Conservation (phyloP, 2,797 vertebrate genomes). For the Perodicticus potto region DNA sequence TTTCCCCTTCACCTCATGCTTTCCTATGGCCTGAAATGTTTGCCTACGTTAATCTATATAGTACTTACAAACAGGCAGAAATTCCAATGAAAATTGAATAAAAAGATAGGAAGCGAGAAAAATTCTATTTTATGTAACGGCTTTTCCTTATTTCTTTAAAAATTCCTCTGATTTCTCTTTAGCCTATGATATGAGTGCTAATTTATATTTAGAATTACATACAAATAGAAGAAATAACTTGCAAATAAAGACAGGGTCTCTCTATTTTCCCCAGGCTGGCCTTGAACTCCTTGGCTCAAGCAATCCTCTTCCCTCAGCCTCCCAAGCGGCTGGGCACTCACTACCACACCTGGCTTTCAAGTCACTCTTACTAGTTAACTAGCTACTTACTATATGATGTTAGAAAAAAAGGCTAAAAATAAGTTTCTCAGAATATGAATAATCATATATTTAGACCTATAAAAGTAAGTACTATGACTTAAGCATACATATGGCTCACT, state of each 20-base stretch:
- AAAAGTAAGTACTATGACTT: neutral
- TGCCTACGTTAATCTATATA: neutral
- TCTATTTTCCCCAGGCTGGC: neutral
- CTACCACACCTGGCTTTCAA: neutral
- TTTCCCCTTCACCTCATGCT: neutral
- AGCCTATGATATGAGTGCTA: neutral
- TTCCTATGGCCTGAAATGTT: neutral
- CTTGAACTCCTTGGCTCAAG: neutral
- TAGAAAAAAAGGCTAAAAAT: neutral
- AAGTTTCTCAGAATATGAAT: neutral
- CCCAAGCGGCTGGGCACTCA: neutral
- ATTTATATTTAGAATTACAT: conserved; percentile 40
- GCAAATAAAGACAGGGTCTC: neutral
- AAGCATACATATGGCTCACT: neutral
- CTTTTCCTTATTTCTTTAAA: neutral
- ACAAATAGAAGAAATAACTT: neutral
- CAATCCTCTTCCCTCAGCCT: neutral
- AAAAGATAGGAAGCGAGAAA: neutral
- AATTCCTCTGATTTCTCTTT: neutral
- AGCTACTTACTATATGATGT: neutral
- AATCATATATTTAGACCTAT: neutral
- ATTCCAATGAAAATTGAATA: neutral
- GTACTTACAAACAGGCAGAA: neutral
- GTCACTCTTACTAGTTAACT: neutral
- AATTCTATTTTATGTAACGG: neutral